phyloP scores from a whole-genome alignment of 2,113 vertebrate genomes.

The Burhinus bistriatus region DNA sequence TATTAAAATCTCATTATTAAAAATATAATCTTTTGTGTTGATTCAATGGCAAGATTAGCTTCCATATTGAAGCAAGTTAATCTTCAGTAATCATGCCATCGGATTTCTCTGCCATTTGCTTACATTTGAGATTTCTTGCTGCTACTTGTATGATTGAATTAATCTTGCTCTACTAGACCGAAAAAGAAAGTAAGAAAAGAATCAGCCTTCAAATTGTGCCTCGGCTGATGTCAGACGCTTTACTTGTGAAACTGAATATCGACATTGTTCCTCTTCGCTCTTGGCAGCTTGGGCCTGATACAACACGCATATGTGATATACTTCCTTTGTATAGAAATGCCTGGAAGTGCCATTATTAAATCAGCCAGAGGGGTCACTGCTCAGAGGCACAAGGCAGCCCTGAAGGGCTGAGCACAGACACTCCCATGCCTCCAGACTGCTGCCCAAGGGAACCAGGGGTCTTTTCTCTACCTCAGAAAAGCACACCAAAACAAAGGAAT shows the following conservation, averaged over 20 bases:
- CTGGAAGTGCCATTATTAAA: neutral
- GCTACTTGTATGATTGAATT: neutral
- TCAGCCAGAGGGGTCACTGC: neutral
- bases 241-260: neutral
- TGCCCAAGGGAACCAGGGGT: neutral
- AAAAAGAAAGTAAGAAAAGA: neutral
- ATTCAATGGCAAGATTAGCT: neutral
- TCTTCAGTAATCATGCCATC: neutral
- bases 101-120: neutral
- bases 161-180: neutral
- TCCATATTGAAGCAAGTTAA: neutral
- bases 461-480: neutral
- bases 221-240: neutral
- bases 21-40: neutral
- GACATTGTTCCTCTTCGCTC: neutral
- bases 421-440: neutral
- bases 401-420: no score
- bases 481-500: neutral
- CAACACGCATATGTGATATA: accelerated
- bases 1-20: neutral
- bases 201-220: neutral
- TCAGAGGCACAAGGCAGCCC: neutral
- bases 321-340: neutral
- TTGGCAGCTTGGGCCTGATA: neutral
- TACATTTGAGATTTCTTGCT: neutral